Conservation (phyloP, 1,140 invertebrate genomes). For the Eufriesea mexicana region DNA sequence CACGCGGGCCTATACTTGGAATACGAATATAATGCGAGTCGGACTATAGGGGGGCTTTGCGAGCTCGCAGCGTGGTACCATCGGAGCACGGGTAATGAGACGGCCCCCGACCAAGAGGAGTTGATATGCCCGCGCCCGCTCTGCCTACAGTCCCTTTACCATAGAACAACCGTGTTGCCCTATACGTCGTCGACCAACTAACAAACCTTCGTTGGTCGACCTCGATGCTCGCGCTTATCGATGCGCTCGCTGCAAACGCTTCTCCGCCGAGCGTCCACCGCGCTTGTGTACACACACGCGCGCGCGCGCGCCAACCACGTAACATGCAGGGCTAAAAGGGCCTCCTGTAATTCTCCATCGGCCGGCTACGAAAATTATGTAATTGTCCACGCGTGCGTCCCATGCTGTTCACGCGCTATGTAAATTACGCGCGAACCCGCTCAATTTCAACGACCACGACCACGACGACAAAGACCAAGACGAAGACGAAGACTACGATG, state of each 20-base stretch:
- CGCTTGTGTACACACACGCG: too few relatives aligned
- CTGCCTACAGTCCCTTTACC: constrained; percentile 59
- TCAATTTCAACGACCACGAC: neutral
- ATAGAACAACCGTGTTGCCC: constrained; percentile 48
- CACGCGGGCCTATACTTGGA: constrained; percentile 49
- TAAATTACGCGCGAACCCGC: constrained; percentile 23
- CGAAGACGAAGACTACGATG: neutral
- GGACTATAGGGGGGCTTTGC: constrained; percentile 66
- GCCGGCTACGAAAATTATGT: constrained; percentile 15
- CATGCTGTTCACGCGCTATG: neutral
- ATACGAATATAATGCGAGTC: constrained; percentile 71
- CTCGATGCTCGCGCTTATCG: constrained; percentile 50
- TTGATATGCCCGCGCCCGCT: constrained; percentile 71
- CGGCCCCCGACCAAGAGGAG: constrained; percentile 81
- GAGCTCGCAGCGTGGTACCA: constrained; percentile 80
- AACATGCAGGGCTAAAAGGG: neutral
- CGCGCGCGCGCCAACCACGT: too few relatives aligned
- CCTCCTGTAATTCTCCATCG: constrained; percentile 17
- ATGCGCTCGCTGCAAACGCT: constrained; percentile 12
- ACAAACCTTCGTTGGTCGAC: constrained; percentile 54
- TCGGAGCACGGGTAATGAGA: constrained; percentile 80
- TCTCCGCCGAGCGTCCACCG: too few relatives aligned
- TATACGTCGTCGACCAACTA: constrained; percentile 53
- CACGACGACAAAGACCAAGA: neutral
- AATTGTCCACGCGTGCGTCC: neutral